Base-by-base conservation (phyloP, 2,888 invertebrate species). In the Siphonodentalium dalli region DNA sequence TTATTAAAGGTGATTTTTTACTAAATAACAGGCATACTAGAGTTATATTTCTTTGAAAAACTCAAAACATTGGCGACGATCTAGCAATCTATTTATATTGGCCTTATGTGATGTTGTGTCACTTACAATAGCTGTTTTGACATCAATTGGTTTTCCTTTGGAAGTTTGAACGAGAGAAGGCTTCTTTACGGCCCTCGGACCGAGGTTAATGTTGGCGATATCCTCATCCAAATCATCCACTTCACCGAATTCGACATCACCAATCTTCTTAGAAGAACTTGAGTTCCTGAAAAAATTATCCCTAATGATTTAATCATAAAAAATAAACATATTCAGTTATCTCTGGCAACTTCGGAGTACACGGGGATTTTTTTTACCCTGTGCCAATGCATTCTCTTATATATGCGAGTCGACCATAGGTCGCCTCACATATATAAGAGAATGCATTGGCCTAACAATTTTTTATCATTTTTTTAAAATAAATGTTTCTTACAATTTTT, bases 61-160 rank as follows among this genome's bases (percentile, higher is more conserved):
- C 13, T 9, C 21, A 13, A 13, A 40, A 40, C 13, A 11, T 37
- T 37, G 7, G 7, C 8, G 15, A 37, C 8, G 15, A n/a, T 11
- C 13, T 11, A 37, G 18, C 18, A 11, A 37, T 11, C 7, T 11
- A 13, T 11, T 15, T 13, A 15, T 37, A 18, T 38, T 18, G 13
- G 2, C 4, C 13, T 13, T 2, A 8, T 2, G 9, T n/a, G 15
- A 29, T 21, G 6, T 20, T 37, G 4, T 41, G 5, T n/a, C 5
- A 65, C 68, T 65, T 62, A 77, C 76, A 43, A 76, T 65, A 40
- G 75, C 76, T 50, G 76, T 78, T 54, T 75, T 67, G 8, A 74
- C 58, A 52, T 75, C 72, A 13, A 78, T 75, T 13, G 75, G 74
- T 45, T 66, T 64, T 20, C 63, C 68, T 26, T 65, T 66, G 23